Evolutionary conservation across 2,888 invertebrate species (phyloP).

Genomic region (Chironomus riparius): DNA sequence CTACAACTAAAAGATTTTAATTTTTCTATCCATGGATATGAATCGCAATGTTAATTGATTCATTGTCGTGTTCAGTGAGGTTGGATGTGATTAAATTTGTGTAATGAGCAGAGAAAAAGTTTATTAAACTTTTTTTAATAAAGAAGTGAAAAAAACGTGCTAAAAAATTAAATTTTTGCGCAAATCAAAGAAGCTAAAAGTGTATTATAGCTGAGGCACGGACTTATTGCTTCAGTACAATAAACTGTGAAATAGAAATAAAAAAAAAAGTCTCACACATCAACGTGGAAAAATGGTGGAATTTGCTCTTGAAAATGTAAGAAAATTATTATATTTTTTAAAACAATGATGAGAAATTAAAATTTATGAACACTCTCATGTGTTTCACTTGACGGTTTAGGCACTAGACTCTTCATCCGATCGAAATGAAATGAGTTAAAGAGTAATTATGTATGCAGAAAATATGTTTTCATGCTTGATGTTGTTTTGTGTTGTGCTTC

Average conservation of each 20-base stretch:
- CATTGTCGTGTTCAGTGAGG: too few relatives aligned
- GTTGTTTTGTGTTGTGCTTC: background rate
- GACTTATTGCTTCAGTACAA: background rate
- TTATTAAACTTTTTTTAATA: background rate
- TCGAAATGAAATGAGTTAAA: background rate
- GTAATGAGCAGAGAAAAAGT: background rate
- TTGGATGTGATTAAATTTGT: too few relatives aligned
- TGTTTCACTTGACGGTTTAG: background rate
- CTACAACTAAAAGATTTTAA: too few relatives aligned
- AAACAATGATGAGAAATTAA: conserved; percentile 27
- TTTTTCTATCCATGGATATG: too few relatives aligned
- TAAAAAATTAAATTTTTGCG: background rate
- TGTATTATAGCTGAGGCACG: background rate
- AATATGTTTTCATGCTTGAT: conserved; percentile 20
- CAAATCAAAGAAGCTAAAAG: too few relatives aligned
- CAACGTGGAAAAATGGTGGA: conserved; percentile 34
- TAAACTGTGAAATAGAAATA: background rate
- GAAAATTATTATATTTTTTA: conserved; percentile 29
- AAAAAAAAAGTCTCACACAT: background rate
- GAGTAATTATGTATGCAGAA: conserved; percentile 24
- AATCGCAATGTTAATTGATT: too few relatives aligned
- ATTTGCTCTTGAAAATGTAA: conserved; percentile 38
- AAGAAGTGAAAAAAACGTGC: background rate
- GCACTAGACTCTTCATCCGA: background rate
- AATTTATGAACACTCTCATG: conserved; percentile 13